Evolutionary conservation across 2,888 invertebrate species (phyloP).

Genomic region (Xylota segnis): DNA sequence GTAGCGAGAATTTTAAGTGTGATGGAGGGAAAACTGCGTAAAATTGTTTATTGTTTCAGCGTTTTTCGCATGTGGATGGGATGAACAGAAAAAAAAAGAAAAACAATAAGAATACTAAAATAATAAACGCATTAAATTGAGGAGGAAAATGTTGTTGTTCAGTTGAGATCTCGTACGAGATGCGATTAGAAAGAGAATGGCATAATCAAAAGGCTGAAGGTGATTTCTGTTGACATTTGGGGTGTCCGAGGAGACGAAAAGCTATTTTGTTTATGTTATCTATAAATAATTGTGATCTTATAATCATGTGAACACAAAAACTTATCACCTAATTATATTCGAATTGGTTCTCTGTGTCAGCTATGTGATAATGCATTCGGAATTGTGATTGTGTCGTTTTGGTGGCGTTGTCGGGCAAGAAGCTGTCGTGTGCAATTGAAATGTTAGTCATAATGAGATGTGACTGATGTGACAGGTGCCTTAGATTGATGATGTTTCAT

Average conservation of each 20-base stretch:
- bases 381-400: not conserved
- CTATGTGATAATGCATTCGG: constrained; percentile 15
- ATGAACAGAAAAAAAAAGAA: no score
- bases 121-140: constrained; percentile 13
- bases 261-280: constrained; percentile 37
- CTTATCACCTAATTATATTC: constrained; percentile 42
- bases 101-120: constrained; percentile 18
- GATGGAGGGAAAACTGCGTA: not conserved
- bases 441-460: constrained; percentile 20
- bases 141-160: constrained; percentile 5
- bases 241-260: not conserved
- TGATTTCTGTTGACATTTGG: constrained; percentile 37
- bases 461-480: constrained; percentile 43
- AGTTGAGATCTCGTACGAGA: not conserved
- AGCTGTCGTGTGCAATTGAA: constrained; percentile 7
- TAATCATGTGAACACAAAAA: constrained; percentile 20
- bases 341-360: constrained; percentile 11
- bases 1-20: constrained; percentile 1
- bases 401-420: not conserved
- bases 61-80: constrained; percentile 2
- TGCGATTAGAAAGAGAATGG: constrained; percentile 8
- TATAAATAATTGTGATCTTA: constrained; percentile 59
- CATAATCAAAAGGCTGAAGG: constrained; percentile 23
- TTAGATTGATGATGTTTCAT: constrained; percentile 2
- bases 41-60: constrained; percentile 33